Base-by-base conservation (phyloP, 2,113 vertebrate species). In the Aegypius monachus region DNA sequence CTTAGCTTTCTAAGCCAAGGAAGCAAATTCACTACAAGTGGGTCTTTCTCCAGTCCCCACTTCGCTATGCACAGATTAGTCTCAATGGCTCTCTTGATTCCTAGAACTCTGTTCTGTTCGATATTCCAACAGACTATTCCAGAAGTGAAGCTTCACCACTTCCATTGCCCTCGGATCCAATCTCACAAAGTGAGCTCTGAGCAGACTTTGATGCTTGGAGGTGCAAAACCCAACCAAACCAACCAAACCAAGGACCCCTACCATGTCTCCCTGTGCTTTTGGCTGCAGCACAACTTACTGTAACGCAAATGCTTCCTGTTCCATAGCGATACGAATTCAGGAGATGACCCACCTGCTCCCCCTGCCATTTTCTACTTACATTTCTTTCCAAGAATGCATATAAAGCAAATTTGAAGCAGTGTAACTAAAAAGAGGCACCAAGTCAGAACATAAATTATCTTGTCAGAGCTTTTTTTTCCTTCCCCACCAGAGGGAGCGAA, bases 401-500 rank as follows among this genome's bases (percentile, higher is more conserved):
- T 17, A 61, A 78, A 78, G 6, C 5, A 29, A n/a, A 34, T 52
- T 34, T 58, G 43, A 93, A 58, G 9, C 16, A 45, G 14, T 36
- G 11, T 19, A 56, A 73, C 38, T 42, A 63, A 83, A 72, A 82
- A 26, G 7, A 68, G 18, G 6, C 26, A 32, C 6, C 8, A 62
- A 45, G 26, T 52, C 26, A 71, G 32, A 86, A 73, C 16, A 58
- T 11, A 67, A 34, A 72, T 52, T 61, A n/a, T 13, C 26, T 65
- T 21, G 3, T 34, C 40, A 66, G 29, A 75, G 19, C 2, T 56
- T 78, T 68, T 45, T 73, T 63, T 75, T 61, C 10, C 25, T 62
- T 66, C 19, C 8, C 7, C 15, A 58, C 5, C 3, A 38, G 25
- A 55, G 12, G 11, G 3, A 45, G 40, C 0, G 3, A 43, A 86